Evolutionary conservation across 1,140 invertebrate genomes (phyloP).

Genomic region (Goniozus legneri): DNA sequence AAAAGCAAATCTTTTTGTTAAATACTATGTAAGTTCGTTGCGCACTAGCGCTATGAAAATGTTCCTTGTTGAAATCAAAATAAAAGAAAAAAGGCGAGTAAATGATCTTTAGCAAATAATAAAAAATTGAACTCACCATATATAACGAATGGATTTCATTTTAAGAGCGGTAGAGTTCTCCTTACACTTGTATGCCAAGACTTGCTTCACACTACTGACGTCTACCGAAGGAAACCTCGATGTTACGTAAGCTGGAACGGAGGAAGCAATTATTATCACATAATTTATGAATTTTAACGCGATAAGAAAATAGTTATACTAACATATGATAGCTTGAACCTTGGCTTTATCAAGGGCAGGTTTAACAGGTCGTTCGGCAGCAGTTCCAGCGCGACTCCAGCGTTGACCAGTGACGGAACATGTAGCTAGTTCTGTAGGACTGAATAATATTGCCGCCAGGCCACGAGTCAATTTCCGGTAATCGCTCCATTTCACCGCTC

Average conservation of each 20-base stretch:
- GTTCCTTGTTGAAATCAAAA: too few species aligned
- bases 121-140: conserved; percentile 48
- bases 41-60: too few species aligned
- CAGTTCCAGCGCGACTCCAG: conserved; percentile 68
- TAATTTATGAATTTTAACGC: neutral
- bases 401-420: conserved; percentile 72
- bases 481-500: conserved; percentile 70
- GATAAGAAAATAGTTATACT: conserved; percentile 28
- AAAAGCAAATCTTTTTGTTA: too few species aligned
- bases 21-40: too few species aligned
- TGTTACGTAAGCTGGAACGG: conserved; percentile 67
- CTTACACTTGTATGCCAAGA: conserved; percentile 73
- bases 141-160: conserved; percentile 68
- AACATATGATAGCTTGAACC: conserved; percentile 71
- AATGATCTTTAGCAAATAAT: too few species aligned
- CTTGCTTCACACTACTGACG: conserved; percentile 71
- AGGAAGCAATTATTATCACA: neutral
- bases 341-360: conserved; percentile 67
- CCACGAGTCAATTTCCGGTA: conserved; percentile 69
- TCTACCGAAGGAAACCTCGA: conserved; percentile 68
- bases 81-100: too few species aligned
- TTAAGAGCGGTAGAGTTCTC: conserved; percentile 70
- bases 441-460: conserved; percentile 69
- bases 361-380: conserved; percentile 65
- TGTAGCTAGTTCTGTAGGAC: conserved; percentile 68